These are phyloP conservation scores for Neoarius graeffei DNA, from an alignment of 2,113 vertebrate genomes.

Conservation along the genomic window DNA sequence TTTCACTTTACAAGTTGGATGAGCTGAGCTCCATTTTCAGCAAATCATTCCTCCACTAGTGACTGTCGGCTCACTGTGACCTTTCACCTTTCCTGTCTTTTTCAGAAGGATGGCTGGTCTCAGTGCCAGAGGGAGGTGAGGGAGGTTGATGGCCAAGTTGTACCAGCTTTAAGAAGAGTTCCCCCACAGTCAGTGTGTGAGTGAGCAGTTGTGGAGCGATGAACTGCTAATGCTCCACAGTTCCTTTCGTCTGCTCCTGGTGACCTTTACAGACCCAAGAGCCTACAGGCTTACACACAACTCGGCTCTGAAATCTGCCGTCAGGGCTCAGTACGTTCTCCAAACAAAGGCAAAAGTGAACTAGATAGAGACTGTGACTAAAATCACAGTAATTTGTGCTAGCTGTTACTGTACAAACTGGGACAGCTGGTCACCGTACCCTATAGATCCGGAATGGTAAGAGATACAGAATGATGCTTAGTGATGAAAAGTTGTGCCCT, in stretches of 20 bases:
- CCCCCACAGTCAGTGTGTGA: not conserved
- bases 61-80: not conserved
- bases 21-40: not conserved
- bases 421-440: no score
- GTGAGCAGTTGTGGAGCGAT: conserved; percentile 12
- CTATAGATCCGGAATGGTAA: no score
- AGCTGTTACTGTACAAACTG: no score
- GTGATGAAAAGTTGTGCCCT: no score
- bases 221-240: conserved; percentile 7
- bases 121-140: conserved; percentile 27
- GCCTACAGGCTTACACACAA: not conserved
- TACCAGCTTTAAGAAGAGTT: conserved; percentile 2
- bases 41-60: not conserved
- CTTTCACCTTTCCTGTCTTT: not conserved
- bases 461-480: no score
- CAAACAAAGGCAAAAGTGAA: not conserved
- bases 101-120: not conserved
- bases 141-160: conserved; percentile 8
- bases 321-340: not conserved
- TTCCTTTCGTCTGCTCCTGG: conserved; percentile 27
- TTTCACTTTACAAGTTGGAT: not conserved
- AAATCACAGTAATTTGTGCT: no score
- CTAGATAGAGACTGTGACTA: no score
- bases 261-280: conserved; percentile 27
- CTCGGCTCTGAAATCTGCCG: not conserved